These are phyloP conservation scores for Schrankia costaestrigalis DNA, from an alignment of 2,888 invertebrate species.

Conservation along the genomic window DNA sequence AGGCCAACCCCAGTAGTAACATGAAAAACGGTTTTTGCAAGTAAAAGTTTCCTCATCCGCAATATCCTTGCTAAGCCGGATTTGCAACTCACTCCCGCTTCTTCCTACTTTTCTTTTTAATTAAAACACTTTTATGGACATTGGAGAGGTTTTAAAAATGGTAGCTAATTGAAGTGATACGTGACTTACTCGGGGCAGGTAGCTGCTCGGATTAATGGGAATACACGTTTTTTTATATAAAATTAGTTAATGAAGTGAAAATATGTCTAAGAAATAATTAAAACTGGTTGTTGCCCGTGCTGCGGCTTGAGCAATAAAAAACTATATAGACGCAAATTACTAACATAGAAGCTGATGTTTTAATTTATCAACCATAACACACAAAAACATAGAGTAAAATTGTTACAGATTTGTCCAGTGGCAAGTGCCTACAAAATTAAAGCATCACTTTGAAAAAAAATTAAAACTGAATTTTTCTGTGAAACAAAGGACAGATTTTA, in stretches of 20 bases:
- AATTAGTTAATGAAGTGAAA: slow-evolving; percentile 1
- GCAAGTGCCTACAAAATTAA: too few species aligned
- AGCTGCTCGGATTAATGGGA: slow-evolving; percentile 25
- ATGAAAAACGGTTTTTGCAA: slow-evolving; percentile 60
- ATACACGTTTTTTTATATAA: slow-evolving; percentile 25
- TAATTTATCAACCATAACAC: too few species aligned
- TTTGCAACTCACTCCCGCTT: slow-evolving; percentile 67
- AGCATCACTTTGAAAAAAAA: too few species aligned
- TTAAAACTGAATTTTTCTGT: too few species aligned
- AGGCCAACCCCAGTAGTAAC: slow-evolving; percentile 35
- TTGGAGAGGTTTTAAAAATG: slow-evolving; percentile 49
- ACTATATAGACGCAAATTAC: too few species aligned
- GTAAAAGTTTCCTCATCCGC: slow-evolving; percentile 57
- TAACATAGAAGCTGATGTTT: too few species aligned
- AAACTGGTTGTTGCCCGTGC: too few species aligned
- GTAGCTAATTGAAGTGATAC: slow-evolving; percentile 41
- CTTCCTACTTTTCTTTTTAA: slow-evolving; percentile 64
- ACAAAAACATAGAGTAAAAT: too few species aligned
- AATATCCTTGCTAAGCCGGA: slow-evolving; percentile 67
- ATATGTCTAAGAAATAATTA: too few species aligned
- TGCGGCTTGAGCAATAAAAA: too few species aligned
- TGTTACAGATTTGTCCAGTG: too few species aligned
- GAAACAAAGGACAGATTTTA: too few species aligned
- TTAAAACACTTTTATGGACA: slow-evolving; percentile 68
- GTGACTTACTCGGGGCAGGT: slow-evolving; percentile 29